phyloP scores from a whole-genome alignment of 2,113 vertebrate genomes.

The Galemys pyrenaicus region DNA sequence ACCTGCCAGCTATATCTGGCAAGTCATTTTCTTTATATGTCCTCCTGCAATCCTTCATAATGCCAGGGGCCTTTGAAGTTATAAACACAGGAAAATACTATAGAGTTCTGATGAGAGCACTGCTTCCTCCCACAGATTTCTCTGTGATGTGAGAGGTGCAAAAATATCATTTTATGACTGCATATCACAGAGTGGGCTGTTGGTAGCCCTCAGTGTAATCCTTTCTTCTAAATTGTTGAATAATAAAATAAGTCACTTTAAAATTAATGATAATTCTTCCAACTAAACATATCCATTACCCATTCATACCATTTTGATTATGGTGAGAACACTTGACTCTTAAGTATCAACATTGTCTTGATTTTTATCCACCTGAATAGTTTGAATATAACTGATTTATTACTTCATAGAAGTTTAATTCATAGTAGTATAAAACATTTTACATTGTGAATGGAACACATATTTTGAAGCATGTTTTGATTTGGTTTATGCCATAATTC shows the following conservation, averaged over 20 bases:
- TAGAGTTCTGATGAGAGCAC: neutral
- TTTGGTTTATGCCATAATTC: neutral
- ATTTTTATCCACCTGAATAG: neutral
- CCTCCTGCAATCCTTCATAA: constrained; percentile 33
- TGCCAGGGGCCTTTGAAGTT: neutral
- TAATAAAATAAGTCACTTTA: neutral
- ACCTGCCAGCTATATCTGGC: constrained; percentile 69
- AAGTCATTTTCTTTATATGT: constrained; percentile 72
- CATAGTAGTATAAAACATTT: neutral
- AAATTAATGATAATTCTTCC: neutral
- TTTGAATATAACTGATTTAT: neutral
- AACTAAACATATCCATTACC: neutral
- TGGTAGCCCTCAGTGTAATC: neutral
- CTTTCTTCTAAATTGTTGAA: neutral
- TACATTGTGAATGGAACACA: neutral
- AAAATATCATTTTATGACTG: neutral
- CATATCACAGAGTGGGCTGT: neutral
- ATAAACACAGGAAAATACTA: constrained; percentile 9
- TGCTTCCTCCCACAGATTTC: neutral
- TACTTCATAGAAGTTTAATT: neutral
- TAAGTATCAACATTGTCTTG: neutral
- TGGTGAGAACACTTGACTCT: neutral
- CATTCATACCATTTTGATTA: neutral
- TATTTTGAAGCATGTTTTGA: constrained; percentile 9
- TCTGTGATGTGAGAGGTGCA: neutral